Evolutionary conservation across 2,888 invertebrate species (phyloP).

Genomic region (Lobophora halterata): DNA sequence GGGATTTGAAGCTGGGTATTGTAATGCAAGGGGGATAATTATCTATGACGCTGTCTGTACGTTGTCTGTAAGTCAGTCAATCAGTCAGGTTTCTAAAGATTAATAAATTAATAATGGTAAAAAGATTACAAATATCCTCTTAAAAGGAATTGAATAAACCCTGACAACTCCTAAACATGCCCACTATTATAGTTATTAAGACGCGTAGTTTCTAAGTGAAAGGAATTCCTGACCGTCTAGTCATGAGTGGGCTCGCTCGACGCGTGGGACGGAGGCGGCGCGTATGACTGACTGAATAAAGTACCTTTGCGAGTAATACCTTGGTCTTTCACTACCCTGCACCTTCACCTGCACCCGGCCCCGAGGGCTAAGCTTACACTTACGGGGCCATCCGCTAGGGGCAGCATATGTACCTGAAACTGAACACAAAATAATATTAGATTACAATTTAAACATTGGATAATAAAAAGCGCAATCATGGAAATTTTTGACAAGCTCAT

Average conservation of each 20-base stretch:
- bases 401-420: slow-evolving; percentile 29
- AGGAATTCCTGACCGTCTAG: slow-evolving; percentile 14
- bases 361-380: too few relatives aligned
- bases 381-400: slow-evolving; percentile 3
- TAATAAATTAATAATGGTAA: too few relatives aligned
- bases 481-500: too few relatives aligned
- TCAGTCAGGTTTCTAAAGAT: too few relatives aligned
- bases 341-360: too few relatives aligned
- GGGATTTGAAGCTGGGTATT: too few relatives aligned
- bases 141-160: slow-evolving; percentile 1
- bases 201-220: slow-evolving; percentile 1
- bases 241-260: slow-evolving; percentile 21
- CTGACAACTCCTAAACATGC: neutral
- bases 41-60: too few relatives aligned
- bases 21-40: too few relatives aligned
- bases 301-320: slow-evolving; percentile 44
- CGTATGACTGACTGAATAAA: slow-evolving; percentile 61
- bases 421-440: slow-evolving; percentile 11
- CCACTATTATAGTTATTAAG: slow-evolving; percentile 9
- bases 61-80: too few relatives aligned
- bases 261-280: slow-evolving; percentile 25
- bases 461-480: too few relatives aligned
- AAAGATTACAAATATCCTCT: too few relatives aligned
- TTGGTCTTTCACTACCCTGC: neutral
- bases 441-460: neutral